Evolutionary conservation across 2,113 vertebrate species (phyloP), one percentile per base, ranked within the genome.

Genomic region (Salvelinus namaycush): DNA sequence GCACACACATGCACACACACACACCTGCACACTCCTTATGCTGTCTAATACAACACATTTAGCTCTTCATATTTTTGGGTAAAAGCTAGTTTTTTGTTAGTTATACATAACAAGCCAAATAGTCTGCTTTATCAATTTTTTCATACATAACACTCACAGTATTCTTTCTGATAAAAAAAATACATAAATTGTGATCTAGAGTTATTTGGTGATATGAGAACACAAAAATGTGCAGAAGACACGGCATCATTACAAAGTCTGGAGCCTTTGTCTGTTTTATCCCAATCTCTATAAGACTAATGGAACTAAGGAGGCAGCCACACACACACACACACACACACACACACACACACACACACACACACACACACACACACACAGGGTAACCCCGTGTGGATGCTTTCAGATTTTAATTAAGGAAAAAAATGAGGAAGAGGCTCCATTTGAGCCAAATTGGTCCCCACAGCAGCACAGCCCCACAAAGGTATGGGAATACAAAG

Each of bases 361-460:
- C 76, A 76, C 74, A 74, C 54, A 60, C 57, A 64, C 84, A 75
- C 80, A 77, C 82, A 69, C 75, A 69, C 70, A 34, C 60, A 83
- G 34, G 70, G 75, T 85, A 79, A 77, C 70, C 87, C 76, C 88
- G 85, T 49, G 81, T 68, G 81, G 90, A 93, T 87, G 85, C 91
- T 88, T 89, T 89, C 90, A 80, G 90, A 92, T 93, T 93, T 94
- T 93, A 93, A 93, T 93, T 94, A 93, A 93, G 91, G 89, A 92
- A 94, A 59, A 94, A 93, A 93, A 93, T 92, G 91, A 93, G 91
- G 87, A 93, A 94, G 91, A 92, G 93, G 87, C 89, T 92, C 90
- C 90, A 93, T 93, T 93, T 92, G 91, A 92, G 90, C 91, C 88
- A 93, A 92, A 93, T 93, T 91, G 90, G 92, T 93, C 92, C 93